These are phyloP conservation scores for Tetheella fluctuosa DNA, from an alignment of 2,888 invertebrate species.

Conservation along the genomic window DNA sequence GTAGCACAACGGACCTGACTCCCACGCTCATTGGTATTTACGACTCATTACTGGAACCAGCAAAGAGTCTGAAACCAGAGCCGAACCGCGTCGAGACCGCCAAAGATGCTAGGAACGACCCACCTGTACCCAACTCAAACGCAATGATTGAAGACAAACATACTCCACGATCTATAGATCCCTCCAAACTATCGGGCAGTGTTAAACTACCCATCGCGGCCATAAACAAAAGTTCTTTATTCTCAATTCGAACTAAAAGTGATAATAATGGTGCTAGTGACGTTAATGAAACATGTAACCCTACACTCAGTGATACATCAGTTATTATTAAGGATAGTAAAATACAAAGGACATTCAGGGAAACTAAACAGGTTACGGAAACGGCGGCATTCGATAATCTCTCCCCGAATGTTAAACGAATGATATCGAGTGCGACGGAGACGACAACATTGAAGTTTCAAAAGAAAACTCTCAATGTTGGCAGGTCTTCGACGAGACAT, in stretches of 20 bases:
- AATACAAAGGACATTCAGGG: constrained; percentile 68
- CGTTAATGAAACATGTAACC: constrained; percentile 55
- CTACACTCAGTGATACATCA: constrained; percentile 59
- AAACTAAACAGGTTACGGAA: constrained; percentile 54
- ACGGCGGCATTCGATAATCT: constrained; percentile 79
- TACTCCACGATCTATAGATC: constrained; percentile 51
- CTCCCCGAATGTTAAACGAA: constrained; percentile 85
- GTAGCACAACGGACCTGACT: constrained; percentile 93
- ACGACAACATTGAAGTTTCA: constrained; percentile 72
- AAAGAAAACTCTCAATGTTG: constrained; percentile 63
- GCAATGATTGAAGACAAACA: constrained; percentile 28
- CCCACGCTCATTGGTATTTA: constrained; percentile 94
- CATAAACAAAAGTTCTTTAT: constrained; percentile 74
- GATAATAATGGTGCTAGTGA: constrained; percentile 68
- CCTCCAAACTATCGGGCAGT: constrained; percentile 67
- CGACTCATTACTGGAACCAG: constrained; percentile 88
- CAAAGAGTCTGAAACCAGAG: constrained; percentile 66
- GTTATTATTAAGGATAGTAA: constrained; percentile 52
- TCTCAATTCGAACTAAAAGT: constrained; percentile 73
- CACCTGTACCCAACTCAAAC: constrained; percentile 55
- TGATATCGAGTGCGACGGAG: constrained; percentile 83
- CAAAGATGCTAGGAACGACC: constrained; percentile 80
- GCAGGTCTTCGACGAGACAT: constrained; percentile 66
- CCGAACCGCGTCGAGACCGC: constrained; percentile 64
- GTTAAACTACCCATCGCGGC: constrained; percentile 73